These are phyloP conservation scores for Triops cancriformis DNA, from an alignment of 1,140 invertebrate species.

Conservation along the genomic window DNA sequence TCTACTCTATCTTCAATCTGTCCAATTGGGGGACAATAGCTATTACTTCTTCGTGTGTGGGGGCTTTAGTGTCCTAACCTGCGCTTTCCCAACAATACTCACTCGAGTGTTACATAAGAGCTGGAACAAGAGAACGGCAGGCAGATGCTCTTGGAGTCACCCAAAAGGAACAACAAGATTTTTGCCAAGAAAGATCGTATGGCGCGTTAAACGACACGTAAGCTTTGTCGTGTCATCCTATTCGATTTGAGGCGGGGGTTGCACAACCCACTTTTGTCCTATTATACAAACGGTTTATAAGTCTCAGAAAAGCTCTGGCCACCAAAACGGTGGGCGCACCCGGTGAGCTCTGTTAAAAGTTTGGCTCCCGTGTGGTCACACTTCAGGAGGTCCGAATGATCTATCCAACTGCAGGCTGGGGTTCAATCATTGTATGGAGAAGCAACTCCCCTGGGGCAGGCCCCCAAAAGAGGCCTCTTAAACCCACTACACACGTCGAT, in stretches of 20 bases:
- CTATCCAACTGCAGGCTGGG: not conserved
- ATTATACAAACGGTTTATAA: not conserved
- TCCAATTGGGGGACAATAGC: not conserved
- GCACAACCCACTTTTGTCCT: not conserved
- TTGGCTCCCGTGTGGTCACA: conserved; percentile 12
- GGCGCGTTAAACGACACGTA: not conserved
- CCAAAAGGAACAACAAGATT: not conserved
- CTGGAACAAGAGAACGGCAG: not conserved
- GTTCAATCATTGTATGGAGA: not conserved
- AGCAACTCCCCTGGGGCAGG: not conserved
- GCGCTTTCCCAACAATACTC: not conserved
- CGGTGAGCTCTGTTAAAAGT: not conserved
- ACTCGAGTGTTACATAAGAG: not conserved
- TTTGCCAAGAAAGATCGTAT: not conserved
- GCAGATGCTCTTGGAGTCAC: not conserved
- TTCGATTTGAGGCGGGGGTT: not conserved
- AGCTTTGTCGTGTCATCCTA: not conserved
- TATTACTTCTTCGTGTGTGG: conserved; percentile 11
- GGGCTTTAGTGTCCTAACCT: not conserved
- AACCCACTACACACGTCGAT: conserved; percentile 6
- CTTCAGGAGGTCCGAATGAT: conserved; percentile 10
- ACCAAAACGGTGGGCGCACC: not conserved
- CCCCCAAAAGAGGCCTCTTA: not conserved
- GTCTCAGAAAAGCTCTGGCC: not conserved
- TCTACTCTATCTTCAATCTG: conserved; percentile 9